phyloP scores from a whole-genome alignment of 1,140 invertebrate genomes.

The Nebria ingens region DNA sequence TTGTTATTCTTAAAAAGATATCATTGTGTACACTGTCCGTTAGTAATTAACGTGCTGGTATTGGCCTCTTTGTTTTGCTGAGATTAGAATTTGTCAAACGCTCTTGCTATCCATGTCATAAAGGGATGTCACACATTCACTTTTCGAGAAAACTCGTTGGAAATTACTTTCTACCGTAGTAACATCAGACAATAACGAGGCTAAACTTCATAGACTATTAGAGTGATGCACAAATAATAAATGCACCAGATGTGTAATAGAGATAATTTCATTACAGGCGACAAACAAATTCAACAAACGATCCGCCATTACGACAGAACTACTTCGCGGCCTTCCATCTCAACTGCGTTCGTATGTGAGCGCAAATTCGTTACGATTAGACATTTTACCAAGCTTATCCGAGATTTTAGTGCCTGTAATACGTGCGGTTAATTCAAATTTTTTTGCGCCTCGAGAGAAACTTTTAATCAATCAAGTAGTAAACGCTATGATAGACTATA shows the following conservation, averaged over 20 bases:
- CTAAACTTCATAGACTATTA: too few relatives aligned
- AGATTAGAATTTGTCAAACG: conserved; percentile 5
- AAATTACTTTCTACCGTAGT: too few relatives aligned
- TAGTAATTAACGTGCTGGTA: conserved; percentile 15
- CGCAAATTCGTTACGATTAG: conserved; percentile 47
- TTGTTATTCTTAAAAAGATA: conserved; percentile 17
- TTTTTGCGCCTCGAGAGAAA: conserved; percentile 69
- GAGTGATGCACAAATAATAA: too few relatives aligned
- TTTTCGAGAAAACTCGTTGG: too few relatives aligned
- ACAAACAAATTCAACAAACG: conserved; percentile 42
- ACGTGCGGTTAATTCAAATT: conserved; percentile 62
- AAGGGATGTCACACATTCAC: too few relatives aligned
- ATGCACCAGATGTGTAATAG: too few relatives aligned
- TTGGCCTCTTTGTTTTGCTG: conserved; percentile 3
- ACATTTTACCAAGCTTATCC: conserved; percentile 63
- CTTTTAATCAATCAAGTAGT: conserved; percentile 60
- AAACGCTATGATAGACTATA: conserved; percentile 79
- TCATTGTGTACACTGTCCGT: conserved; percentile 14
- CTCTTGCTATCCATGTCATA: too few relatives aligned
- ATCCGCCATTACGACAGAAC: conserved; percentile 45
- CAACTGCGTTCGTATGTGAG: conserved; percentile 46
- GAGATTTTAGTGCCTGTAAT: conserved; percentile 67
- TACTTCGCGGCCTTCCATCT: conserved; percentile 53
- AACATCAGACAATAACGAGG: too few relatives aligned
- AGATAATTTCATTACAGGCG: conserved; percentile 42